phyloP scores from a whole-genome alignment of 2,113 vertebrate species.

The Climacteris rufus region DNA sequence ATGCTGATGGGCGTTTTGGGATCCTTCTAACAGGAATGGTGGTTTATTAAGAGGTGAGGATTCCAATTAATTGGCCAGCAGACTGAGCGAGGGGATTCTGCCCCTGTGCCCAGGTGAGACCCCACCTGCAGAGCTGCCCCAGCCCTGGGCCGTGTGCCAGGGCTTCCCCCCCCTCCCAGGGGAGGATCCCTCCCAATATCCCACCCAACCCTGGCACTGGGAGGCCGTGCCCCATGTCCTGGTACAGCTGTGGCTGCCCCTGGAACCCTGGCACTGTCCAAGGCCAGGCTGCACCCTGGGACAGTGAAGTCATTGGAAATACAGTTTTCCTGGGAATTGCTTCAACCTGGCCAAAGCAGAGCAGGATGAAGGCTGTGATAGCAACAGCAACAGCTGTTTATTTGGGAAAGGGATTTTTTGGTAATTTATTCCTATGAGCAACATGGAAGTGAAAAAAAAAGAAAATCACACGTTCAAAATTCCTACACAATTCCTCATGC shows the following conservation, averaged over 20 bases:
- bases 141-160: no score
- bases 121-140: background rate
- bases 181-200: no score
- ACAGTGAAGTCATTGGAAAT: background rate
- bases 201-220: no score
- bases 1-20: background rate
- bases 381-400: background rate
- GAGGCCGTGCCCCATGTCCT: no score
- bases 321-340: background rate
- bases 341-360: slow-evolving; percentile 8
- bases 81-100: background rate
- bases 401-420: background rate
- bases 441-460: background rate
- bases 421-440: background rate
- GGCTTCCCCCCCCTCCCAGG: no score
- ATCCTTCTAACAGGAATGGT: background rate
- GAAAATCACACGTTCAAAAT: background rate
- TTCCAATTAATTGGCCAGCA: background rate
- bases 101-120: background rate
- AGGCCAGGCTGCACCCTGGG: no score
- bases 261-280: background rate
- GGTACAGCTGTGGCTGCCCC: no score
- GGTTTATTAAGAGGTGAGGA: background rate
- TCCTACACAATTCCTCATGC: background rate
- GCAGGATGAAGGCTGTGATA: background rate